A percentile compares a stretch with the other conserved stretches of the same genome.
These are phyloP conservation scores for Cheiracanthium punctorium DNA, from an alignment of 2,888 invertebrate species.

Conservation along the genomic window DNA sequence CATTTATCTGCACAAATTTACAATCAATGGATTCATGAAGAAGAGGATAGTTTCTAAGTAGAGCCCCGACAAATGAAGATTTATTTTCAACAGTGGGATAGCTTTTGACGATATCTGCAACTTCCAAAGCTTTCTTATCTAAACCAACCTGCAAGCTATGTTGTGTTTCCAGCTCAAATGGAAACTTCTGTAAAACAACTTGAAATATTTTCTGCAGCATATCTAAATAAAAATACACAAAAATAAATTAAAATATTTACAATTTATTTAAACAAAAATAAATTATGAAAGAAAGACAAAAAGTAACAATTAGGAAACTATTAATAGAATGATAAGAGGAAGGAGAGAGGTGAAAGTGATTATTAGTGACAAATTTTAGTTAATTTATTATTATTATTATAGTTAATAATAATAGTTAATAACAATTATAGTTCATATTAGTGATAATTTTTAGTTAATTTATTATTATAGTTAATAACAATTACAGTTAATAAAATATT, in stretches of 20 bases:
- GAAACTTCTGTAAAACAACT: conserved; percentile 16
- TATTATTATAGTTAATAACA: too few species aligned
- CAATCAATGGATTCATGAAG: conserved; percentile 32
- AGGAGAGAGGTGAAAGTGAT: too few species aligned
- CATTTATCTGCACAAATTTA: conserved; percentile 30
- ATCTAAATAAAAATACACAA: conserved; percentile 17
- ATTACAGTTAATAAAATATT: too few species aligned
- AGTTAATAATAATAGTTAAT: too few species aligned
- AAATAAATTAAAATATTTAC: background rate
- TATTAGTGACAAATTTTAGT: too few species aligned
- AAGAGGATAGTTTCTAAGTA: conserved; percentile 33
- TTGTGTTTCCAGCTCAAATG: background rate
- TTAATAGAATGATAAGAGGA: too few species aligned
- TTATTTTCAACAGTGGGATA: background rate
- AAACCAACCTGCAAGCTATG: conserved; percentile 35
- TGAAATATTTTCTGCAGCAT: conserved; percentile 49
- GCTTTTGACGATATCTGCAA: background rate
- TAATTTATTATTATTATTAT: too few species aligned
- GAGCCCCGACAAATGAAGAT: conserved; percentile 20
- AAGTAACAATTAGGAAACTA: too few species aligned
- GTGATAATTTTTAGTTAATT: too few species aligned
- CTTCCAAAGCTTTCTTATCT: background rate
- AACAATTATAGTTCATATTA: too few species aligned
- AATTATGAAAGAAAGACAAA: too few species aligned
- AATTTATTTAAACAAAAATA: too few species aligned